Conservation (phyloP, 2,113 vertebrate species). For the Nycticorax nycticorax region DNA sequence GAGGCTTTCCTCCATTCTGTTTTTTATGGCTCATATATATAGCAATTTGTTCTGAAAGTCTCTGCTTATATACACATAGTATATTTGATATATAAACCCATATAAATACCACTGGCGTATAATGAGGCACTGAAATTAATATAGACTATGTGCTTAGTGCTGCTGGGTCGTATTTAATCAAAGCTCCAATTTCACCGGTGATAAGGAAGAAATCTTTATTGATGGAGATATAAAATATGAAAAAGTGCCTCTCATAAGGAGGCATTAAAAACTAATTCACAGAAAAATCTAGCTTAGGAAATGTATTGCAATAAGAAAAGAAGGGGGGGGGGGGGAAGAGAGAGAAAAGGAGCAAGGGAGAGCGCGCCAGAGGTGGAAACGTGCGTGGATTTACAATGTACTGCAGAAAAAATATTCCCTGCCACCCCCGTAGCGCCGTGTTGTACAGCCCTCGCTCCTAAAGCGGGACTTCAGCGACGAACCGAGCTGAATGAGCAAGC, state of each 20-base stretch:
- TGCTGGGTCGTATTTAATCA: constrained; percentile 45
- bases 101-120: constrained; percentile 19
- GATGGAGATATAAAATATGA: constrained; percentile 37
- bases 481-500: not conserved
- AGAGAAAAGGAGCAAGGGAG: not conserved
- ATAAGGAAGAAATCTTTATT: constrained; percentile 35
- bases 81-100: constrained; percentile 33
- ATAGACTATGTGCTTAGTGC: not conserved
- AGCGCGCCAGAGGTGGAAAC: not conserved
- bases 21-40: not conserved
- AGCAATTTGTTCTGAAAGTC: not conserved
- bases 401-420: not conserved
- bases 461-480: not conserved
- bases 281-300: constrained; percentile 2
- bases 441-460: not conserved
- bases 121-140: constrained; percentile 29
- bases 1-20: not conserved
- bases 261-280: constrained; percentile 34
- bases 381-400: not conserved
- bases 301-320: not conserved
- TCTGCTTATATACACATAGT: constrained; percentile 5
- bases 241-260: constrained; percentile 16
- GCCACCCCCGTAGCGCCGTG: not conserved
- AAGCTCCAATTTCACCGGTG: constrained; percentile 25
- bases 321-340: not conserved